Evolutionary conservation across 2,113 vertebrate species (phyloP).

Genomic region (Atractosteus spatula): DNA sequence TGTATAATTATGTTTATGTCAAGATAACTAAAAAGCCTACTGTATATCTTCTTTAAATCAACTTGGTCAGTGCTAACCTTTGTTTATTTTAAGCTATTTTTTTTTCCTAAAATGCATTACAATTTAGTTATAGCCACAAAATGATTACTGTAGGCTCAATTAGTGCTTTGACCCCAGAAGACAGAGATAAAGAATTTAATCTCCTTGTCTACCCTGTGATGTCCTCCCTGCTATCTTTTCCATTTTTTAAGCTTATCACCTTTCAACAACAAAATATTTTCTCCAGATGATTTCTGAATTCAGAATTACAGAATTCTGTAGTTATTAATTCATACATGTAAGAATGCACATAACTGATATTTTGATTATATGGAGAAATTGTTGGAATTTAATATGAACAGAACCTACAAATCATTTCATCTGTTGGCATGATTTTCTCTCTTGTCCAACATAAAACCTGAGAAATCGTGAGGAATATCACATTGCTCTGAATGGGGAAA

Average conservation of each 20-base stretch:
- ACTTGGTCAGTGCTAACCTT: too few species aligned
- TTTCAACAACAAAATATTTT: not conserved
- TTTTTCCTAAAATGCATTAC: not conserved
- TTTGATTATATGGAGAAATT: not conserved
- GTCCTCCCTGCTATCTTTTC: too few species aligned
- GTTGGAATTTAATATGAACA: not conserved
- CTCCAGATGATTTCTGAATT: conserved; percentile 4
- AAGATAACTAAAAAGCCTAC: too few species aligned
- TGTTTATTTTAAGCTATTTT: not conserved
- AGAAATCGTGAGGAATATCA: conserved; percentile 33
- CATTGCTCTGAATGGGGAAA: conserved; percentile 22
- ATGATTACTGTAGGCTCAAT: too few species aligned
- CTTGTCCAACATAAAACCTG: not conserved
- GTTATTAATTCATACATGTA: conserved; percentile 19
- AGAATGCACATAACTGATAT: not conserved
- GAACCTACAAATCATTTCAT: too few species aligned
- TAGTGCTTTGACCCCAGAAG: too few species aligned
- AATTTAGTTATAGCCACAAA: too few species aligned
- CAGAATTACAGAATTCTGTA: conserved; percentile 22
- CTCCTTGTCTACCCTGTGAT: too few species aligned
- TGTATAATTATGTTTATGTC: not conserved
- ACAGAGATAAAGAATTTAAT: too few species aligned
- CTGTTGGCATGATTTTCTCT: too few species aligned
- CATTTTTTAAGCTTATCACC: too few species aligned
- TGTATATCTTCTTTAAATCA: too few species aligned